phyloP scores from a whole-genome alignment of 2,888 invertebrate genomes.

The Campoletis raptor region DNA sequence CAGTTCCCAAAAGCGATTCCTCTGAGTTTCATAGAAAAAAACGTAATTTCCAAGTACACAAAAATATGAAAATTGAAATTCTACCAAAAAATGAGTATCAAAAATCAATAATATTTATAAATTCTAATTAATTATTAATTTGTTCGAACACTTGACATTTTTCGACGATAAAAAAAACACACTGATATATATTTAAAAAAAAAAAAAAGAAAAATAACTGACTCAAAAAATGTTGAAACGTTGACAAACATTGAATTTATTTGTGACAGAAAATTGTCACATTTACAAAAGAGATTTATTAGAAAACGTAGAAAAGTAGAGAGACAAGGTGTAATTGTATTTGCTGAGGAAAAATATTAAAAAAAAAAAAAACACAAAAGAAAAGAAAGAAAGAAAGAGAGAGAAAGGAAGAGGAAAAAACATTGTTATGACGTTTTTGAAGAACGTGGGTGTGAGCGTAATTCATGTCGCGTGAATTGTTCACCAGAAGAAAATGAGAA shows the following conservation, averaged over 20 bases:
- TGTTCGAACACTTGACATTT: neutral
- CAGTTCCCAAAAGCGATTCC: no score
- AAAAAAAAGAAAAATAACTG: no score
- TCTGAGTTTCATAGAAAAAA: no score
- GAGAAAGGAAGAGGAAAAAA: slow-evolving; percentile 15
- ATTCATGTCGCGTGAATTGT: slow-evolving; percentile 35
- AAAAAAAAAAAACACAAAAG: neutral
- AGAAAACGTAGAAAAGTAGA: neutral
- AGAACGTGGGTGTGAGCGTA: slow-evolving; percentile 32
- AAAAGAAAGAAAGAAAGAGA: slow-evolving; percentile 22
- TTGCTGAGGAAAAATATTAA: neutral
- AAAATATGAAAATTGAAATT: no score
- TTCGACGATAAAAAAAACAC: neutral
- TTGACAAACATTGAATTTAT: neutral
- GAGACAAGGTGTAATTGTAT: neutral
- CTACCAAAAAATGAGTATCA: no score
- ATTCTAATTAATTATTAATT: neutral
- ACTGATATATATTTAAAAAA: neutral
- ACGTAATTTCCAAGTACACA: no score
- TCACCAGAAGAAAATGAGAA: slow-evolving; percentile 74
- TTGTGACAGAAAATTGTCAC: neutral
- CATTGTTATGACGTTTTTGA: slow-evolving; percentile 42
- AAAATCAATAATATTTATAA: neutral
- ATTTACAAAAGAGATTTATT: neutral
- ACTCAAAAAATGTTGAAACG: no score